These are phyloP conservation scores for Abramis brama DNA, from an alignment of 2,113 vertebrate genomes.

Conservation along the genomic window DNA sequence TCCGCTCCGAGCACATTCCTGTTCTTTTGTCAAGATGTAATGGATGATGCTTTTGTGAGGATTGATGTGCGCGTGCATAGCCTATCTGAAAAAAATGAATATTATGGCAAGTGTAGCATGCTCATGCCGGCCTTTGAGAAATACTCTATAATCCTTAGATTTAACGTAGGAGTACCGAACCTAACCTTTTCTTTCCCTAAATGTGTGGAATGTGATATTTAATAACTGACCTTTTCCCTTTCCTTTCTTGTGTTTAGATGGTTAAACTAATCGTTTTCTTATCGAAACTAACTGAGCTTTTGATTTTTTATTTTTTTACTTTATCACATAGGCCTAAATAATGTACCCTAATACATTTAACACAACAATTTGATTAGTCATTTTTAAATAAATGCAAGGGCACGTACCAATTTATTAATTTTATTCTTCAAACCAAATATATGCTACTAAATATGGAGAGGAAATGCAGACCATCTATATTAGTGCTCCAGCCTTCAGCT, in stretches of 20 bases:
- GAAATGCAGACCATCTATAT: background rate
- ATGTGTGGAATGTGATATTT: background rate
- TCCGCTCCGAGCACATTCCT: constrained; percentile 16
- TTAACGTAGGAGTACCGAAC: background rate
- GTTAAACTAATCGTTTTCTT: background rate
- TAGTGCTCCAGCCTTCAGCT: background rate
- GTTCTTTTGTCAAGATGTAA: background rate
- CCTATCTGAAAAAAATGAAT: background rate
- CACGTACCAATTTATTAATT: background rate
- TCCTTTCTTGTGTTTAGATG: background rate
- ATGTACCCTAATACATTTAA: background rate
- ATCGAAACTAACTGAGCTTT: background rate
- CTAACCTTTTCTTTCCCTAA: background rate
- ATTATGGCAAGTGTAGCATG: background rate
- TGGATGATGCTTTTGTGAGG: no score
- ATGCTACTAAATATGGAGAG: background rate
- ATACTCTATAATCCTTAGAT: background rate
- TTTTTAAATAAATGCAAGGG: background rate
- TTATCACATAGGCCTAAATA: background rate
- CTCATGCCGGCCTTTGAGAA: background rate
- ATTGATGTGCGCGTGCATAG: no score
- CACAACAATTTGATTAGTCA: no score
- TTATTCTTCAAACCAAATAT: background rate
- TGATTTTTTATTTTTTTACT: no score
- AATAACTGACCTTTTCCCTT: background rate